Evolutionary conservation across 2,113 vertebrate species (phyloP).

Genomic region (Petrocephalus microphthalmus): DNA sequence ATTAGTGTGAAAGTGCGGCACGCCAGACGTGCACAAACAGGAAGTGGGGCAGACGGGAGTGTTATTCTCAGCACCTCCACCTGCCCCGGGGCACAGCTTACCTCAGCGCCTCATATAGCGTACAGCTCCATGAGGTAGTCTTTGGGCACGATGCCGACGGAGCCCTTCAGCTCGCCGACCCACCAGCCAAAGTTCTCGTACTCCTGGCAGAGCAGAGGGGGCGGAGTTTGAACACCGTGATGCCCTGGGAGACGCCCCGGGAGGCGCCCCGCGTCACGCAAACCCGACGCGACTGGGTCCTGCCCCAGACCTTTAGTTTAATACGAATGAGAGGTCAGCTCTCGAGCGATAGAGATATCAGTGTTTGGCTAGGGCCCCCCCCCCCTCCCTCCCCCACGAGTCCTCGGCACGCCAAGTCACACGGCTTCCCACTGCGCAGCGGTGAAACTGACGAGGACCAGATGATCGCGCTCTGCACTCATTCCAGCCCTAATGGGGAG

Average conservation of each 20-base stretch:
- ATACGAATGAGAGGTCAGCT: background rate
- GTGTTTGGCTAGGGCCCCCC: background rate
- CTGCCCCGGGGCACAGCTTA: constrained; percentile 37
- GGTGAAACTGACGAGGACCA: background rate
- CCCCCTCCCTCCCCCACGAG: background rate
- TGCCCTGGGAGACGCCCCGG: background rate
- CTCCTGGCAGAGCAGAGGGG: constrained; percentile 63
- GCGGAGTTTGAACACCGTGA: background rate
- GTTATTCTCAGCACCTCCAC: constrained; percentile 1
- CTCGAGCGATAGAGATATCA: background rate
- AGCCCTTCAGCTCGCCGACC: constrained; percentile 92
- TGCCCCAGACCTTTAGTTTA: too few relatives aligned
- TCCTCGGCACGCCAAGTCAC: background rate
- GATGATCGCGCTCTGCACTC: background rate
- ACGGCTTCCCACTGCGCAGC: background rate
- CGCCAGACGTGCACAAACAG: background rate
- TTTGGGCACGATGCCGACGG: constrained; percentile 92
- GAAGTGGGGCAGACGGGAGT: background rate
- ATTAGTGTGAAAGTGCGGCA: background rate
- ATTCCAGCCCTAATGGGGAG: constrained; percentile 11
- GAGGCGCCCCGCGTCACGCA: background rate
- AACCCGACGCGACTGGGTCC: background rate
- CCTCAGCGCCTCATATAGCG: constrained; percentile 70
- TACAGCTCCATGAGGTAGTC: constrained; percentile 91
- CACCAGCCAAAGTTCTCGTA: constrained; percentile 95